Conservation (phyloP, 2,888 invertebrate species). For the Noctua fimbriata region DNA sequence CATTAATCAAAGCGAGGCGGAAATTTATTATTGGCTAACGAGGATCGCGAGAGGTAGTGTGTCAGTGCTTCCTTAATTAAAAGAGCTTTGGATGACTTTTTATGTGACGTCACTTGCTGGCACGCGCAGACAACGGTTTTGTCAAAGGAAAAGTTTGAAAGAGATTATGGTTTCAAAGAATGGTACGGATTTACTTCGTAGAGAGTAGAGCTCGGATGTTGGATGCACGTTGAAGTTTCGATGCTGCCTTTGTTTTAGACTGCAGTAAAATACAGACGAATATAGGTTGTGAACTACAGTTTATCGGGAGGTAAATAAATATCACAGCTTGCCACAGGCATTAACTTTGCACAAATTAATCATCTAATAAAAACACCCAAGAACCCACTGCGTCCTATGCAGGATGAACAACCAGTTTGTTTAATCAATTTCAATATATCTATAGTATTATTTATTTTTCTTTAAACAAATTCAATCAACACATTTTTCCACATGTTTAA, state of each 20-base stretch:
- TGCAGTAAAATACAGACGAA: neutral
- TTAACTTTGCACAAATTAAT: neutral
- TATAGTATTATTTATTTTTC: too few species aligned
- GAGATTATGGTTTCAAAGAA: conserved; percentile 29
- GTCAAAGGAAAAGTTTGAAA: conserved; percentile 18
- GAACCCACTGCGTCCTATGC: neutral
- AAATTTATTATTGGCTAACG: conserved; percentile 59
- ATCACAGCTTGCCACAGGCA: neutral
- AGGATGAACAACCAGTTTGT: too few species aligned
- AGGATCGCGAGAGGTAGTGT: conserved; percentile 39
- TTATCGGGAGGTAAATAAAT: neutral
- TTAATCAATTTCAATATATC: neutral
- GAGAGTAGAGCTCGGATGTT: neutral
- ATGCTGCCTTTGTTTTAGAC: neutral
- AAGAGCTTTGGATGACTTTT: conserved; percentile 45
- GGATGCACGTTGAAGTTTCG: neutral
- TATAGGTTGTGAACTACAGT: neutral
- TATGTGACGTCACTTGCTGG: conserved; percentile 36
- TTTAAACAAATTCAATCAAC: too few species aligned
- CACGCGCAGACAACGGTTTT: conserved; percentile 14
- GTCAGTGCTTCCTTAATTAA: conserved; percentile 54
- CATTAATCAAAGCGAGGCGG: conserved; percentile 40
- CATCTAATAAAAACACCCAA: neutral
- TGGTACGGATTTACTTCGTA: neutral
- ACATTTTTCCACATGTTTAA: too few species aligned